These are phyloP conservation scores for Drosophila flavopinicola DNA, from an alignment of 2,888 invertebrate species.

Conservation along the genomic window DNA sequence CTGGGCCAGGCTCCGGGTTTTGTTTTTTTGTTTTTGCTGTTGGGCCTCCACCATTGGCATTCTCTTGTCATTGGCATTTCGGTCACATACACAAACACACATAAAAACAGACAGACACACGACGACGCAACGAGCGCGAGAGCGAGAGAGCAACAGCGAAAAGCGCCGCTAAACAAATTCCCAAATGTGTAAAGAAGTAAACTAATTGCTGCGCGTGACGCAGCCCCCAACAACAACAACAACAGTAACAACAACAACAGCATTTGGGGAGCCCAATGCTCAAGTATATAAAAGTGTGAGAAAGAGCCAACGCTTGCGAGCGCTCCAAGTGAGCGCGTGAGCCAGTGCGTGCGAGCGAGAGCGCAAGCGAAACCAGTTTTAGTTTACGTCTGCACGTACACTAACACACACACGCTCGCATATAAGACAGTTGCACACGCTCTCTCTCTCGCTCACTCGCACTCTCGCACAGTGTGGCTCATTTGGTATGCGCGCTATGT, in stretches of 20 bases:
- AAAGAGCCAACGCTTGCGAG: constrained; percentile 35
- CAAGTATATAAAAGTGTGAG: constrained; percentile 63
- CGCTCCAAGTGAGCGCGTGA: constrained; percentile 3
- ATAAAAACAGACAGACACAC: constrained; percentile 67
- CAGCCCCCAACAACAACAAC: constrained; percentile 63
- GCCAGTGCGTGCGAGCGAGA: constrained; percentile 47
- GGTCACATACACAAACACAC: constrained; percentile 83
- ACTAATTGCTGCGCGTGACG: constrained; percentile 84
- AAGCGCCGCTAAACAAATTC: constrained; percentile 69
- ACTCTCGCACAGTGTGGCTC: constrained; percentile 53
- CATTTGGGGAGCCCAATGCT: constrained; percentile 24
- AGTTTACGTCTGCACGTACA: constrained; percentile 66
- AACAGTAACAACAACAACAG: too few relatives aligned
- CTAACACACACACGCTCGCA: constrained; percentile 29
- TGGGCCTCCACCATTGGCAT: constrained; percentile 68
- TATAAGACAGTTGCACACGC: too few relatives aligned
- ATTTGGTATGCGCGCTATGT: constrained; percentile 83
- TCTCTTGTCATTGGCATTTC: constrained; percentile 82
- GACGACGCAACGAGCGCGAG: constrained; percentile 21
- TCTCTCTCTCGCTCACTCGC: constrained; percentile 29
- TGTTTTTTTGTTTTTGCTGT: constrained; percentile 19
- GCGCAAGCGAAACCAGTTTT: constrained; percentile 70
- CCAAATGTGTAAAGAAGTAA: constrained; percentile 81
- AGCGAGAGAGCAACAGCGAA: constrained; percentile 51
- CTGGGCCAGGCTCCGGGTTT: constrained; percentile 6